phyloP scores from a whole-genome alignment of 2,888 invertebrate genomes.

The Dynastes grantii region DNA sequence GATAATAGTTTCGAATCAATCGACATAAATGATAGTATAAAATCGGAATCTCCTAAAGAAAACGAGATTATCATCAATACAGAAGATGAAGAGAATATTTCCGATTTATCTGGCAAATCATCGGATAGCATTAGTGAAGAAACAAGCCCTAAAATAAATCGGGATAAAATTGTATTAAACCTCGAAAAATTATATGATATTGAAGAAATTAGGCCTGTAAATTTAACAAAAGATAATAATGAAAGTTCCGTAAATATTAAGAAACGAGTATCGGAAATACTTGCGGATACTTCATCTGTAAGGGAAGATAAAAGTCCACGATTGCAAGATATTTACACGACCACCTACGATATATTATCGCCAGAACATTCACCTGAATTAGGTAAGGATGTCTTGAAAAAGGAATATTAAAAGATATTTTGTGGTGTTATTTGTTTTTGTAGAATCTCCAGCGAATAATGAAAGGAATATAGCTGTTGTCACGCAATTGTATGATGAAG shows the following conservation, averaged over 20 bases:
- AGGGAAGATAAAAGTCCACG: slow-evolving; percentile 66
- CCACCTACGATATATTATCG: slow-evolving; percentile 66
- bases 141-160: background rate
- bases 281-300: slow-evolving; percentile 62
- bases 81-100: background rate
- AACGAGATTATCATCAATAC: background rate
- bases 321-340: slow-evolving; percentile 67
- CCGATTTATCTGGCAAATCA: background rate
- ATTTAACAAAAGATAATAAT: slow-evolving; percentile 16
- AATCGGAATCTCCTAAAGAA: slow-evolving; percentile 13
- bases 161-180: slow-evolving; percentile 1
- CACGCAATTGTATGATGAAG: slow-evolving; percentile 66
- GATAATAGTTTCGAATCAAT: background rate
- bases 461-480: slow-evolving; percentile 48
- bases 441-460: slow-evolving; percentile 61
- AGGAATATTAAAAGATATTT: slow-evolving; percentile 42
- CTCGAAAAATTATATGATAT: slow-evolving; percentile 17
- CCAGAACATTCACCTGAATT: slow-evolving; percentile 63
- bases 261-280: slow-evolving; percentile 67
- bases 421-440: slow-evolving; percentile 48
- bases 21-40: background rate
- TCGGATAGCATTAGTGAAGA: background rate
- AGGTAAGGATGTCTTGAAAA: slow-evolving; percentile 57
- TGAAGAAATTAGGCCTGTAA: slow-evolving; percentile 5
- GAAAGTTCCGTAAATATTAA: slow-evolving; percentile 61